phyloP scores from a whole-genome alignment of 2,888 invertebrate genomes.

The Sepioteuthis lessoniana region DNA sequence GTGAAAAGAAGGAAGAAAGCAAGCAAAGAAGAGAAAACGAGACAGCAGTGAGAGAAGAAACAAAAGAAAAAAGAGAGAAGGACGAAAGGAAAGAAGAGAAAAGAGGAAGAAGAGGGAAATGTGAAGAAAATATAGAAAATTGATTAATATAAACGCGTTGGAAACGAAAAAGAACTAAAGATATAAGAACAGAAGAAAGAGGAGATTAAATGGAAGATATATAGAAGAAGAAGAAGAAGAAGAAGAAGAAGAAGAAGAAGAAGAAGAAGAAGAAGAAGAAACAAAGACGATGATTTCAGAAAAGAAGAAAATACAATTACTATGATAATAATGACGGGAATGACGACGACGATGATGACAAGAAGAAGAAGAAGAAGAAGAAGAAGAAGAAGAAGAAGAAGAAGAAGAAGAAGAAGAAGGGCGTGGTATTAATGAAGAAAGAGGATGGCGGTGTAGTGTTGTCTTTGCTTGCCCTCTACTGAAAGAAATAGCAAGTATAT shows the following conservation, averaged over 20 bases:
- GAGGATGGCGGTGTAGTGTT: neutral
- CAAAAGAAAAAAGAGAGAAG: neutral
- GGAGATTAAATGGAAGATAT: neutral
- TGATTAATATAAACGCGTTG: neutral
- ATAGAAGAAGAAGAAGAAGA: neutral
- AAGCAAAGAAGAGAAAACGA: too few species aligned
- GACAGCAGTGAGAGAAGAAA: neutral
- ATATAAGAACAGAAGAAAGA: neutral
- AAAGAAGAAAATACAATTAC: too few species aligned
- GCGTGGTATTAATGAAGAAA: neutral
- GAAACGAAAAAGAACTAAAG: neutral
- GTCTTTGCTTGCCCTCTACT: neutral
- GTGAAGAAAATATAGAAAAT: neutral
- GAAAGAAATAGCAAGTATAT: neutral
- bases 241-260: neutral
- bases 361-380: conserved; percentile 2
- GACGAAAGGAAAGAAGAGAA: neutral
- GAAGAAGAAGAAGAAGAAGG: conserved; percentile 3
- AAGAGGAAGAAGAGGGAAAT: neutral
- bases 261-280: neutral
- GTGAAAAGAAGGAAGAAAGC: too few species aligned
- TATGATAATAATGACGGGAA: too few species aligned
- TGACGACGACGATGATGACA: neutral
- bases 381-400: neutral
- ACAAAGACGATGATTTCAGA: too few species aligned